phyloP scores from a whole-genome alignment of 2,113 vertebrate species.

The Grantiella picta region DNA sequence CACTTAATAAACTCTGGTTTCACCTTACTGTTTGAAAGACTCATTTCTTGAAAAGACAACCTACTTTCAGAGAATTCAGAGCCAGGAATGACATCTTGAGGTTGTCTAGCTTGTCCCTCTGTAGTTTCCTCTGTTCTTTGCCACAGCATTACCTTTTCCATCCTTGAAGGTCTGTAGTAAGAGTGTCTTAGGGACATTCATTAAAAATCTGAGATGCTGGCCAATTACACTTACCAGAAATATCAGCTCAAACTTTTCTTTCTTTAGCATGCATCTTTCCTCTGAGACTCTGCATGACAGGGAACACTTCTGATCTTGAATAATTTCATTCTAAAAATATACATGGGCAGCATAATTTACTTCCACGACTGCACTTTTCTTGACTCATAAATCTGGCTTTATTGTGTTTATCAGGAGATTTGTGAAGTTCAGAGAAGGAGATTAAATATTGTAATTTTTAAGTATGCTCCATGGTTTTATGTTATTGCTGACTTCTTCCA shows the following conservation, averaged over 20 bases:
- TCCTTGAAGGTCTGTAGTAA: background rate
- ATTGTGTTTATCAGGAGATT: background rate
- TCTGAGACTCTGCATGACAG: background rate
- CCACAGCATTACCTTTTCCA: background rate
- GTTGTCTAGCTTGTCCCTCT: background rate
- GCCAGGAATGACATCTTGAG: background rate
- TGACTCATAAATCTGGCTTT: background rate
- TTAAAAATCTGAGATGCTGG: background rate
- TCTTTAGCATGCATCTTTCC: background rate
- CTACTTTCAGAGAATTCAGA: background rate
- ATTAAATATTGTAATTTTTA: constrained; percentile 24
- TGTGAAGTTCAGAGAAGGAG: background rate
- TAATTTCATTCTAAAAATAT: background rate
- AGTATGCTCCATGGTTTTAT: background rate
- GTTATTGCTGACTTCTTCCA: background rate
- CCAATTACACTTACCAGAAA: background rate
- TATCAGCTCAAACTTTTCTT: background rate
- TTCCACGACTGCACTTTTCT: background rate
- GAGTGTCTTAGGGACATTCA: background rate
- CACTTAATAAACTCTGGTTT: background rate
- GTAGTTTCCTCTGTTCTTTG: background rate
- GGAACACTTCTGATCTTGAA: background rate
- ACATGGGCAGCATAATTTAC: background rate
- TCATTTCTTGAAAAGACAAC: background rate
- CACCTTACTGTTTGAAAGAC: background rate